Base-by-base conservation (phyloP, 2,113 vertebrate species). In the Aptenodytes forsteri region DNA sequence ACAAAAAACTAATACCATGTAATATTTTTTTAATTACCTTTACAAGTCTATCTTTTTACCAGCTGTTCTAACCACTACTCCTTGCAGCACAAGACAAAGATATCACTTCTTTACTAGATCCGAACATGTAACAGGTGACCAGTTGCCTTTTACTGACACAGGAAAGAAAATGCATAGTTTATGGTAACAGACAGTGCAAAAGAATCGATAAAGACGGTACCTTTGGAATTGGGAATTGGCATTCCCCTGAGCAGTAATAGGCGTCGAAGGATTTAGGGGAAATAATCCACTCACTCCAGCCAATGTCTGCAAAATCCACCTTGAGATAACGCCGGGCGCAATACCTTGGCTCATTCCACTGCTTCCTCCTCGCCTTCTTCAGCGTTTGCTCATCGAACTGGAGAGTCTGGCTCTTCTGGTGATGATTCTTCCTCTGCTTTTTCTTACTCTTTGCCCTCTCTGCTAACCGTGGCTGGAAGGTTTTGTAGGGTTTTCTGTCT, bases 281-380 rank as follows among this genome's bases (percentile, higher is more conserved):
- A 98, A 99, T 99, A 98, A 99, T 99, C 99, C 99, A 99, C 85
- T 99, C 99, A 1, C 98, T 99, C 99, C 99, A 99, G 92, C 99
- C 99, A 9, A 99, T 99, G 95, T 99, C 99, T 1, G 99, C 99
- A 80, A 99, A 99, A 98, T 99, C 99, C 90, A 99, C 99, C 95
- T 99, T 99, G 76, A 99, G 99, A 67, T 99, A 99, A 17, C 99
- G 98, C 16, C 99, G 98, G 6, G 99, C 91, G 4, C 99, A 99
- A 34, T 98, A 99, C 61, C 98, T 96, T 0, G 99, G 99, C 91
- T 99, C 99, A 3, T 98, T 99, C 99, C 99, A 99, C 73, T 99
- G 99, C 98, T 99, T 99, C 98, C 98, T 99, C 23, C 99, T 98
- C 0, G 99, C 99, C 97, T 99, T 99, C 97, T 99, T 99, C 75